Conservation (phyloP, 1,140 invertebrate genomes). For the Babylonia areolata region DNA sequence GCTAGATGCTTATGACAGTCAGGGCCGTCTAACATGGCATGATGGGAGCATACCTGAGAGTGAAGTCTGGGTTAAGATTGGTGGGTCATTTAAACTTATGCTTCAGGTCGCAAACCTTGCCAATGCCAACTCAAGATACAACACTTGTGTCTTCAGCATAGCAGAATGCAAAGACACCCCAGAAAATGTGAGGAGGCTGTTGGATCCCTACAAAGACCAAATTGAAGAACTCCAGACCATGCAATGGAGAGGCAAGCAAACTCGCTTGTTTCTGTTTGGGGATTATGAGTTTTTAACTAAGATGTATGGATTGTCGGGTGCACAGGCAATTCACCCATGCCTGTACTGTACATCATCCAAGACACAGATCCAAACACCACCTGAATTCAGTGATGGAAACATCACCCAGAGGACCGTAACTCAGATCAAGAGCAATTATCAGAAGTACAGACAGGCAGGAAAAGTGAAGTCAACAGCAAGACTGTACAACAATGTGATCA, state of each 20-base stretch:
- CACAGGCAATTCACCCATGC: constrained; percentile 8
- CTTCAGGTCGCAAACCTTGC: constrained; percentile 27
- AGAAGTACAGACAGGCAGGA: background rate
- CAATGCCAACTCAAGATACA: constrained; percentile 17
- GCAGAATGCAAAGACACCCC: constrained; percentile 1
- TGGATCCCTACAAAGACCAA: background rate
- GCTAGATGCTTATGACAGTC: background rate
- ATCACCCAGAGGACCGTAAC: background rate
- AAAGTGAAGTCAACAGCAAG: background rate
- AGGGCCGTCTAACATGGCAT: constrained; percentile 25
- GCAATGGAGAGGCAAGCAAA: constrained; percentile 20
- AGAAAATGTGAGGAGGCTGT: constrained; percentile 21
- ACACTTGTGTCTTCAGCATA: constrained; percentile 17
- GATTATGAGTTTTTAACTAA: constrained; percentile 35
- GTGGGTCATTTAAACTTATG: constrained; percentile 14
- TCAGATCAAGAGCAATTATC: background rate
- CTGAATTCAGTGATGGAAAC: background rate
- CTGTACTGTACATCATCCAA: background rate
- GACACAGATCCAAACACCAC: background rate
- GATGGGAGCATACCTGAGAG: background rate
- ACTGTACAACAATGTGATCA: constrained; percentile 24
- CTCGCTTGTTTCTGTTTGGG: constrained; percentile 19
- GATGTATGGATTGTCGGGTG: constrained; percentile 29
- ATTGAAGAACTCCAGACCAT: background rate
- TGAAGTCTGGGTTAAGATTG: constrained; percentile 33